phyloP scores from a whole-genome alignment of 2,888 invertebrate species.

The Drosophila neotestacea region DNA sequence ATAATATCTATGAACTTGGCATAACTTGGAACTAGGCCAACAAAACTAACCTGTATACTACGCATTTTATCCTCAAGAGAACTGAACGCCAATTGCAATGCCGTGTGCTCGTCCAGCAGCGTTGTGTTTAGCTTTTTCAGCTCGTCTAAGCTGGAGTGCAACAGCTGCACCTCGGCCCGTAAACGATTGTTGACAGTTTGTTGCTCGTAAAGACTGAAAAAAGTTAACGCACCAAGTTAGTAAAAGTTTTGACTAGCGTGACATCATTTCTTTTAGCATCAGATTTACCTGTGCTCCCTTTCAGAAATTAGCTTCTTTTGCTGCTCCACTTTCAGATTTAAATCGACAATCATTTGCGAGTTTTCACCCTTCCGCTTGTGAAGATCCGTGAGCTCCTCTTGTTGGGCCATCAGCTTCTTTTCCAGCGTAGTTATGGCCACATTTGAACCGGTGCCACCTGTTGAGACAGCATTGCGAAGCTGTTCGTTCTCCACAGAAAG shows the following conservation, averaged over 20 bases:
- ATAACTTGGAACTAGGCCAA: not conserved
- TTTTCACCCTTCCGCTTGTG: conserved; percentile 96
- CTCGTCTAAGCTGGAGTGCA: conserved; percentile 90
- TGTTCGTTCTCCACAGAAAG: conserved; percentile 94
- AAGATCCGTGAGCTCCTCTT: conserved; percentile 96
- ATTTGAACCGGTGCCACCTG: conserved; percentile 86
- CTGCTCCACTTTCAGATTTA: conserved; percentile 94
- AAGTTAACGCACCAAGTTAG: not conserved
- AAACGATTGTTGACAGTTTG: conserved; percentile 88
- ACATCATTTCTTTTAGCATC: not conserved
- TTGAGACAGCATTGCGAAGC: conserved; percentile 88
- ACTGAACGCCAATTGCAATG: conserved; percentile 95
- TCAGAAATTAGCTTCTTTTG: conserved; percentile 91
- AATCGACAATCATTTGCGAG: conserved; percentile 95
- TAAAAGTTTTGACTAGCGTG: not conserved
- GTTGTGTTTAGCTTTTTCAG: conserved; percentile 94
- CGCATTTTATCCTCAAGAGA: conserved; percentile 95
- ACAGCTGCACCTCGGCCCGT: conserved; percentile 90
- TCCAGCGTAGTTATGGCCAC: conserved; percentile 90
- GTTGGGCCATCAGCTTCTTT: conserved; percentile 93
- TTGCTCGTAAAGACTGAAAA: conserved; percentile 89
- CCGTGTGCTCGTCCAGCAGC: conserved; percentile 97
- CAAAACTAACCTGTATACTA: conserved; percentile 90
- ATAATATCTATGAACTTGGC: not conserved
- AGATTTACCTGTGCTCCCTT: conserved; percentile 89